These are phyloP conservation scores for Zygogramma bicolorata DNA, from an alignment of 2,888 invertebrate species.

Conservation along the genomic window DNA sequence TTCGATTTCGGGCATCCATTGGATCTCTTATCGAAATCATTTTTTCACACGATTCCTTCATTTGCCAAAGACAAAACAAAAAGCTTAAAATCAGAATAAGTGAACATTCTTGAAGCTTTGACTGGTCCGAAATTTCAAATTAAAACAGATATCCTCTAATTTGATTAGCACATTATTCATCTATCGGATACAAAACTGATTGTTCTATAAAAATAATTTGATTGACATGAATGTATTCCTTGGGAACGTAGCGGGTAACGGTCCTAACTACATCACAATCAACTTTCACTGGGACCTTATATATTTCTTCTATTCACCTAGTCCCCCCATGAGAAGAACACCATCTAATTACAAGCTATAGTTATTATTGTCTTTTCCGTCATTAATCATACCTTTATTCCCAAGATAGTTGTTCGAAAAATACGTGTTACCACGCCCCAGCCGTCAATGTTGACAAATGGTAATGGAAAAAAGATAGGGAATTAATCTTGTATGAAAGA, in stretches of 20 bases:
- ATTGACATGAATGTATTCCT: neutral
- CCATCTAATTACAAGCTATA: neutral
- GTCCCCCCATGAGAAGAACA: neutral
- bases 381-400: slow-evolving; percentile 3
- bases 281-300: neutral
- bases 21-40: too few relatives aligned
- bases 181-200: neutral
- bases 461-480: neutral
- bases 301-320: neutral
- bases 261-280: slow-evolving; percentile 4
- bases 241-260: neutral
- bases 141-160: too few relatives aligned
- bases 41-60: too few relatives aligned
- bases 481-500: neutral
- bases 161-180: too few relatives aligned
- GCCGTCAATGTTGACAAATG: neutral
- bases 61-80: too few relatives aligned
- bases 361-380: neutral
- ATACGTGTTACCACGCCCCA: neutral
- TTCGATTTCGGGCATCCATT: too few relatives aligned
- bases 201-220: neutral
- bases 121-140: too few relatives aligned
- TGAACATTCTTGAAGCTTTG: too few relatives aligned
- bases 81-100: too few relatives aligned
- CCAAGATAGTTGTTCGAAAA: neutral